These are phyloP conservation scores for Rallus limicola DNA, from an alignment of 2,113 vertebrate species.

Conservation along the genomic window DNA sequence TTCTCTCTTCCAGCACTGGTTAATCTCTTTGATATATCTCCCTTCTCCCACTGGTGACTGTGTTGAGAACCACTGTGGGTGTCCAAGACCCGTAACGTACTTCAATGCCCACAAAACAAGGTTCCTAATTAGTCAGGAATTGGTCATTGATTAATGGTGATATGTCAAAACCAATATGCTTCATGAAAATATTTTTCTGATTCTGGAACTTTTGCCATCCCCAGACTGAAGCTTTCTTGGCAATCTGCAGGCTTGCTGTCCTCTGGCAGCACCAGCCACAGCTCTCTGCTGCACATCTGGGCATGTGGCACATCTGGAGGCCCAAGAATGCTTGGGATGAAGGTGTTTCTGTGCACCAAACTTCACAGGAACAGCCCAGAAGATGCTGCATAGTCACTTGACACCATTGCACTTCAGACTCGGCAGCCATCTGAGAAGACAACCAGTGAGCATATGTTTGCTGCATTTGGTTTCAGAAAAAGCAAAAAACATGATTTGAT, in stretches of 20 bases:
- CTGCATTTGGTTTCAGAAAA: background rate
- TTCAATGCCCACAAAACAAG: background rate
- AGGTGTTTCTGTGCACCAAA: background rate
- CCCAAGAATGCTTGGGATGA: background rate
- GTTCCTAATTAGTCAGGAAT: background rate
- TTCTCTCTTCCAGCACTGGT: background rate
- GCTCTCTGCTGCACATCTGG: background rate
- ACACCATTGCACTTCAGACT: background rate
- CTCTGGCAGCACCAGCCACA: background rate
- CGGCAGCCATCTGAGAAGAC: background rate
- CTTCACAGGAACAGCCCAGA: background rate
- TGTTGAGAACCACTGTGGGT: background rate
- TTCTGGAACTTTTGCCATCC: background rate
- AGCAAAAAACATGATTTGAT: background rate
- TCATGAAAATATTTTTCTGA: background rate
- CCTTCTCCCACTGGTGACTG: background rate
- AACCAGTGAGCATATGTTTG: background rate
- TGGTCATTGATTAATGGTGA: background rate
- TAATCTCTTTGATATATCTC: background rate
- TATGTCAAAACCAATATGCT: background rate
- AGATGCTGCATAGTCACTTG: background rate
- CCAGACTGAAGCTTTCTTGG: background rate
- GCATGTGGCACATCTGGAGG: background rate
- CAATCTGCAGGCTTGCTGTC: background rate
- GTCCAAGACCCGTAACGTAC: background rate